Conservation (phyloP, 2,888 invertebrate genomes). For the Ptilodon capucinus region DNA sequence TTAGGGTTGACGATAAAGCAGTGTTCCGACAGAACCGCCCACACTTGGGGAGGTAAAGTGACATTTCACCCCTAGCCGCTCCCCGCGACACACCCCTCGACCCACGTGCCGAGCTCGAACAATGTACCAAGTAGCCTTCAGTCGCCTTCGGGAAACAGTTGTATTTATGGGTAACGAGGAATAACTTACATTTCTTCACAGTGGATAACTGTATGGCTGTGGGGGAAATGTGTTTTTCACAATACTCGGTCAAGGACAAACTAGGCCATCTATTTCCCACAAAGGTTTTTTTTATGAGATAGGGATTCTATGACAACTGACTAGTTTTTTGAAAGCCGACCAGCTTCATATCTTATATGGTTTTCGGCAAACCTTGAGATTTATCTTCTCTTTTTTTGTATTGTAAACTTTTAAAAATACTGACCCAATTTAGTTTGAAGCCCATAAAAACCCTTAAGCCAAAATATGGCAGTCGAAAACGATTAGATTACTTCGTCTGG, state of each 20-base stretch:
- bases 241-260: neutral
- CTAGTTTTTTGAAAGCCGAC: too few relatives aligned
- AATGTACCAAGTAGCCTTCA: slow-evolving; percentile 35
- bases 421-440: too few relatives aligned
- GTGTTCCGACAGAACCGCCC: slow-evolving; percentile 42
- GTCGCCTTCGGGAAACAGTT: slow-evolving; percentile 26
- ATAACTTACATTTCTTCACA: slow-evolving; percentile 13
- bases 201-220: neutral
- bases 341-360: too few relatives aligned
- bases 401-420: too few relatives aligned
- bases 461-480: neutral
- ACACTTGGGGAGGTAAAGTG: slow-evolving; percentile 52
- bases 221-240: too few relatives aligned
- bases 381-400: too few relatives aligned
- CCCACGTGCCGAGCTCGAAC: slow-evolving; percentile 47
- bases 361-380: too few relatives aligned
- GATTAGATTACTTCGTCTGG: neutral
- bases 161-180: slow-evolving; percentile 39
- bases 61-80: slow-evolving; percentile 49
- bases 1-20: slow-evolving; percentile 42
- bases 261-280: neutral
- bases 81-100: slow-evolving; percentile 19
- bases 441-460: too few relatives aligned
- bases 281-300: too few relatives aligned
- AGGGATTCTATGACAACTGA: too few relatives aligned